Evolutionary conservation across 1,140 invertebrate species (phyloP).

Genomic region (Campoletis sonorensis): DNA sequence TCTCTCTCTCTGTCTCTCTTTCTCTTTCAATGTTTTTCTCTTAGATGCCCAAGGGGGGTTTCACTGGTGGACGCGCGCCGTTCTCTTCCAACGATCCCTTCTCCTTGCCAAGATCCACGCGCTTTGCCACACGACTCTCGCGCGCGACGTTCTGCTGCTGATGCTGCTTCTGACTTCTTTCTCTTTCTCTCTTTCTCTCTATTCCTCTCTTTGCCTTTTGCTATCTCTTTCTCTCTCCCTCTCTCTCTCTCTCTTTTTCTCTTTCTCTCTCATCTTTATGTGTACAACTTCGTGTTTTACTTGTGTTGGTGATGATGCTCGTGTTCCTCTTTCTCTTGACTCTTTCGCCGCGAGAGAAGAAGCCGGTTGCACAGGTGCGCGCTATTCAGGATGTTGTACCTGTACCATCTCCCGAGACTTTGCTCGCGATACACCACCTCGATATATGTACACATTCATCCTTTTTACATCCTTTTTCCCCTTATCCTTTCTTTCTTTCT

Average conservation of each 20-base stretch:
- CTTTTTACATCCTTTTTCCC: not conserved
- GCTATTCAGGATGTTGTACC: slow-evolving; percentile 46
- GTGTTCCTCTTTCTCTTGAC: slow-evolving; percentile 40
- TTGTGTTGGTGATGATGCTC: slow-evolving; percentile 6
- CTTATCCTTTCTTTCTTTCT: not conserved
- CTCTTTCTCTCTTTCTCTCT: not conserved
- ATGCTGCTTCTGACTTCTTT: not conserved
- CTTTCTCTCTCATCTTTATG: not conserved
- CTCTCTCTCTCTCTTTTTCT: slow-evolving; percentile 34
- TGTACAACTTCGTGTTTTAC: slow-evolving; percentile 1
- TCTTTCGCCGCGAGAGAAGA: slow-evolving; percentile 39
- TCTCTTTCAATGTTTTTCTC: not conserved
- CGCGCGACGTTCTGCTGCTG: slow-evolving; percentile 32
- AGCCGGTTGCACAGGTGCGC: slow-evolving; percentile 50
- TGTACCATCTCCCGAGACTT: slow-evolving; percentile 25
- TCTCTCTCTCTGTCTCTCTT: not conserved
- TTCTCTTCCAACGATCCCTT: slow-evolving; percentile 39
- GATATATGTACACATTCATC: not conserved
- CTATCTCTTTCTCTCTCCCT: slow-evolving; percentile 28
- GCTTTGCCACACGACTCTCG: slow-evolving; percentile 41
- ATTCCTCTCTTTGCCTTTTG: not conserved
- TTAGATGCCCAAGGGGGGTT: not conserved
- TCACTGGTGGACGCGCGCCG: slow-evolving; percentile 30
- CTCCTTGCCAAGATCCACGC: slow-evolving; percentile 44
- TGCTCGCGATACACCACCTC: slow-evolving; percentile 24